These are phyloP conservation scores for Nothoprocta perdicaria DNA, from an alignment of 2,113 vertebrate genomes.

Conservation along the genomic window DNA sequence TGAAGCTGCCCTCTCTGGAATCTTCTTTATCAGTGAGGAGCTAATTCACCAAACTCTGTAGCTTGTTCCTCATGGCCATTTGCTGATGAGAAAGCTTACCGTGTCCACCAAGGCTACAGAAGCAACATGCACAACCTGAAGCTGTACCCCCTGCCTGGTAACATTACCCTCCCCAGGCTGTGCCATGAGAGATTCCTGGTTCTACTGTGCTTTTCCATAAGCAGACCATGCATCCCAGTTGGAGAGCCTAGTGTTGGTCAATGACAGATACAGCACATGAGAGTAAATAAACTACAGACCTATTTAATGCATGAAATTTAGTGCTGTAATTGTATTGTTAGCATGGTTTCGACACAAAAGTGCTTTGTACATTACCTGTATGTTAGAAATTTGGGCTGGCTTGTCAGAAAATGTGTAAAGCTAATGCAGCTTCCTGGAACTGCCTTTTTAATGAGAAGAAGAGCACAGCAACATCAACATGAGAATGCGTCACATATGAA, in stretches of 20 bases:
- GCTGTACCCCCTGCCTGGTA: not conserved
- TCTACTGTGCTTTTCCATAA: not conserved
- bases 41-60: not conserved
- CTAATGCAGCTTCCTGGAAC: not conserved
- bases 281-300: not conserved
- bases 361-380: not conserved
- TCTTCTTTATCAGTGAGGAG: not conserved
- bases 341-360: not conserved
- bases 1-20: not conserved
- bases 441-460: not conserved
- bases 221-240: not conserved
- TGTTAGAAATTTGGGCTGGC: not conserved
- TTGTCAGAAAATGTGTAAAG: not conserved
- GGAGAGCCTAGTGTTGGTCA: not conserved
- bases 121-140: not conserved
- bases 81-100: not conserved
- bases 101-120: not conserved
- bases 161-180: not conserved
- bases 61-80: not conserved
- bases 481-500: not conserved
- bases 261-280: not conserved
- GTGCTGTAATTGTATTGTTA: not conserved
- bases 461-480: not conserved
- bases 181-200: not conserved
- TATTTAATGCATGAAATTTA: not conserved